Conservation (phyloP, 2,113 vertebrate genomes). For the Protobothrops flavoviridis region DNA sequence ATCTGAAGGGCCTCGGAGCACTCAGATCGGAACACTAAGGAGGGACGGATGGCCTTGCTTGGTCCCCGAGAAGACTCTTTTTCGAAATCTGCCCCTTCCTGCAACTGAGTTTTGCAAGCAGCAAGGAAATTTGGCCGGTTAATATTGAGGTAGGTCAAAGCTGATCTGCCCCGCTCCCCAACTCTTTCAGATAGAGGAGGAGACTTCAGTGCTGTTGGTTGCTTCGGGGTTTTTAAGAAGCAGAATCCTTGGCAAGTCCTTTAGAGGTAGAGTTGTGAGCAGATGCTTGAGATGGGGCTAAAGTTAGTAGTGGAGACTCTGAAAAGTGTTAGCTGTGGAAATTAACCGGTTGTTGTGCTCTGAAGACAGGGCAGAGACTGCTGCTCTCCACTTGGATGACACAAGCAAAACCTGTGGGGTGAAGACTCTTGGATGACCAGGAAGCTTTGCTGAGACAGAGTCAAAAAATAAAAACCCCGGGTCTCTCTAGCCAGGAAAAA, state of each 20-base stretch:
- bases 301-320: not conserved
- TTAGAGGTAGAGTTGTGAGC: not conserved
- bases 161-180: not conserved
- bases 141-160: not conserved
- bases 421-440: not conserved
- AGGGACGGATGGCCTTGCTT: not conserved
- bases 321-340: not conserved
- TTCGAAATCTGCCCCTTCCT: not conserved
- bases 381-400: not conserved
- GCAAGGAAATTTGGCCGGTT: not conserved
- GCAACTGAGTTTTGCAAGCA: not conserved
- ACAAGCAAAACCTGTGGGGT: not conserved
- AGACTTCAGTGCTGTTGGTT: not conserved
- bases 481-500: not conserved
- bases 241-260: not conserved
- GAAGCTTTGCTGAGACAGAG: not conserved
- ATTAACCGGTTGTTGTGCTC: not conserved
- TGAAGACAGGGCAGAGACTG: not conserved
- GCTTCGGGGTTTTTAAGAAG: not conserved
- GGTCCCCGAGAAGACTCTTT: not conserved
- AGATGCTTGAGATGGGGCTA: not conserved
- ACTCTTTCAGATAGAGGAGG: not conserved
- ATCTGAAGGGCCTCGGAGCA: not conserved
- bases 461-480: not conserved
- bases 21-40: not conserved